Conservation (phyloP, 1,140 invertebrate species). For the Aphis gossypii region DNA sequence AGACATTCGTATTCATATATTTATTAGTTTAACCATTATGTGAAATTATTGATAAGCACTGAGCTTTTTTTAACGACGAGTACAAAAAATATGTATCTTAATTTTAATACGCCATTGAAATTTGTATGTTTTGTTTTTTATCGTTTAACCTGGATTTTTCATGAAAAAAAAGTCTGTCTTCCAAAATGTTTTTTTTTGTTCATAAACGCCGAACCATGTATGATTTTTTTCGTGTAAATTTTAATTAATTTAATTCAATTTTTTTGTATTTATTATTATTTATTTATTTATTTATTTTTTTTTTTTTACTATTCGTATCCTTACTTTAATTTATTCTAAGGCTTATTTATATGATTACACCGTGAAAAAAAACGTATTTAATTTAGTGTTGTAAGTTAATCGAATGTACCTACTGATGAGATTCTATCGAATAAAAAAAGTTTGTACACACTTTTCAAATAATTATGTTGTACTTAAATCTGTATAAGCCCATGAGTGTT, state of each 20-base stretch:
- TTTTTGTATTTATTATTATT: constrained; percentile 50
- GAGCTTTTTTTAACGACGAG: constrained; percentile 55
- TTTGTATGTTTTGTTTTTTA: constrained; percentile 35
- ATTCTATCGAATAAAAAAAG: constrained; percentile 48
- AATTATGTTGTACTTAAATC: background rate
- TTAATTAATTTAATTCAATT: constrained; percentile 23
- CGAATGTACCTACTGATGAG: constrained; percentile 49
- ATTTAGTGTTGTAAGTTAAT: constrained; percentile 54
- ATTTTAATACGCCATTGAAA: constrained; percentile 46
- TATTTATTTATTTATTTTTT: constrained; percentile 41
- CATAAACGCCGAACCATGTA: background rate
- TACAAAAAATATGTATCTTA: constrained; percentile 56
- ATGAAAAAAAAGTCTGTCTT: constrained; percentile 43
- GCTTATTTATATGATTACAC: constrained; percentile 55
- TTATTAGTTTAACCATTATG: constrained; percentile 39
- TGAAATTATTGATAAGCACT: constrained; percentile 53
- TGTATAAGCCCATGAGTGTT: background rate
- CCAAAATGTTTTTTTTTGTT: constrained; percentile 50
- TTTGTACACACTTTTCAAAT: constrained; percentile 54
- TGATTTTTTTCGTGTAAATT: constrained; percentile 54
- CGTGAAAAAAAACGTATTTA: constrained; percentile 35
- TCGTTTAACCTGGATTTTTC: background rate
- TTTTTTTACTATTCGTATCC: constrained; percentile 52
- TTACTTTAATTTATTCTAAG: constrained; percentile 57
- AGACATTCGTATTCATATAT: constrained; percentile 18